Evolutionary conservation across 92 coral and sea anemone species (phyloP), one percentile per base, ranked within the genome.

Genomic region (Porites cylindrica): DNA sequence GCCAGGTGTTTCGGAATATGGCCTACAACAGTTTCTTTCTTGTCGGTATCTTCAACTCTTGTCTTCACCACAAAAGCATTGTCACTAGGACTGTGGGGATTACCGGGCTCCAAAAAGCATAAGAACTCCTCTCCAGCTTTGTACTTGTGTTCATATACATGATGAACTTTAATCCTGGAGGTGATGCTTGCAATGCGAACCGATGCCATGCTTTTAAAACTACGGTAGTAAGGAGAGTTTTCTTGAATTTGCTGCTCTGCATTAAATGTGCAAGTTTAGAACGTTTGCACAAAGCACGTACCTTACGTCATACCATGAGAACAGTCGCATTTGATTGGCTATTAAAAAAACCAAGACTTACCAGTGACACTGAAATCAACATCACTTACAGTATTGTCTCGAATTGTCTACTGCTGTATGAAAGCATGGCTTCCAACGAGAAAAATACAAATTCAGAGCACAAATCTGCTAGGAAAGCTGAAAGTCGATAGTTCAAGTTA

Each of bases 111-210:
- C 66, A 85, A 20, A 17, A 18, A 67, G 52, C 75, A 85, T 11
- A 10, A n/a, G 29, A 85, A 61, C 65, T 85, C 76, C 82, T 76
- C 89, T 63, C 89, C 83, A 85, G 66, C 52, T 50, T 85, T 63
- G 88, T 76, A 85, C 65, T 66, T 66, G 81, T 85, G 81, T 76
- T 72, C 21, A 72, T 18, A 85, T 50, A 85, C 83, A 62, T 76
- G 88, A 69, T 75, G 82, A 19, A 66, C 88, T 69, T 85, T 85
- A 74, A 85, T 69, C 73, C 88, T 65, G 47, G 88, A 62, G 61
- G 72, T 85, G 80, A 85, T 75, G 60, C 74, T 85, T 62, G n/a
- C 89, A 72, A 76, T 56, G 7, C 89, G 81, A 19, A 76, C 81
- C 29, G 75, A 67, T 52, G 89, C 83, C 83, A 84, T 73, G 68